Conservation (phyloP, 2,797 vertebrate genomes). For the Gila robusta region DNA sequence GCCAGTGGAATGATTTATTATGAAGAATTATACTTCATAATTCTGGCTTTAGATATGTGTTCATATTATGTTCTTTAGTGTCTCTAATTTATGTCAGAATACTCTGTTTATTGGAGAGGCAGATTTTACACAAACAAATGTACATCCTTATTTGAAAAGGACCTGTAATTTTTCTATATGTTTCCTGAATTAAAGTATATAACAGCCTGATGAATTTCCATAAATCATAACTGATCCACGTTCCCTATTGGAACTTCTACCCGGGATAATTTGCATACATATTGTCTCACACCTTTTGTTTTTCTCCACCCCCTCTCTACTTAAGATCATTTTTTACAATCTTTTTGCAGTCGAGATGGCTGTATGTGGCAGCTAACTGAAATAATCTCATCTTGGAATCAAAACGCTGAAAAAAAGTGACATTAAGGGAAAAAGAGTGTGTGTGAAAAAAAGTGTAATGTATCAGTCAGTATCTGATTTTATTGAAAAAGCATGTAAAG, state of each 20-base stretch:
- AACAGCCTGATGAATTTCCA: conserved; percentile 55
- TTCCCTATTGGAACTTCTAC: conserved; percentile 53
- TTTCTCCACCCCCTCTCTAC: conserved; percentile 48
- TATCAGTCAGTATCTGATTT: neutral
- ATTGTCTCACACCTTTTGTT: conserved; percentile 77
- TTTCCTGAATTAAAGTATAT: conserved; percentile 52
- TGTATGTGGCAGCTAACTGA: conserved; percentile 15
- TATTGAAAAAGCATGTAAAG: conserved; percentile 6
- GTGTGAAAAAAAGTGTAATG: too few relatives aligned
- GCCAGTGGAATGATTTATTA: neutral
- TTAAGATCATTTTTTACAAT: conserved; percentile 16
- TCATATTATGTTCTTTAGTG: conserved; percentile 27
- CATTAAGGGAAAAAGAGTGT: too few relatives aligned
- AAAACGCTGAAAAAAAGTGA: neutral
- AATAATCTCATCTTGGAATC: neutral
- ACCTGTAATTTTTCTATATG: conserved; percentile 28
- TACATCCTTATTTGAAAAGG: conserved; percentile 41
- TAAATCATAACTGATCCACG: conserved; percentile 51
- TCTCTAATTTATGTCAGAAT: neutral
- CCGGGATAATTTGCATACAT: conserved; percentile 81
- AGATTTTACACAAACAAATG: conserved; percentile 31
- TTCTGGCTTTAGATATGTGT: conserved; percentile 11
- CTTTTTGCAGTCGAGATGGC: conserved; percentile 15
- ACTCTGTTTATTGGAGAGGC: neutral
- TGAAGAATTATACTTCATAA: neutral